Conservation (phyloP, 2,888 invertebrate species). For the Acleris literana region DNA sequence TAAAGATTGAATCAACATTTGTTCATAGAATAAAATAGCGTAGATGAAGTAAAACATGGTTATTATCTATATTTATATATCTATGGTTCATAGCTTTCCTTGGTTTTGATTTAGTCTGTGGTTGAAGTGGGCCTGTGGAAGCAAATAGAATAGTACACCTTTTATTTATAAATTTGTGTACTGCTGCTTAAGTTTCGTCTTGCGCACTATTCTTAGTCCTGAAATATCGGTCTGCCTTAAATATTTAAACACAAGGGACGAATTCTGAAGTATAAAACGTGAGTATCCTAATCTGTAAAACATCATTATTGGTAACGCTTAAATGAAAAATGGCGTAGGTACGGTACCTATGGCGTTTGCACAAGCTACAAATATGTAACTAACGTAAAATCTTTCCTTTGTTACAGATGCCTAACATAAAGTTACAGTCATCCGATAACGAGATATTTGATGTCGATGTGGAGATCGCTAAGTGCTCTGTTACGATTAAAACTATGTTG, state of each 20-base stretch:
- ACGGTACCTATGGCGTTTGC: conserved; percentile 21
- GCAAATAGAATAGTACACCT: too few species aligned
- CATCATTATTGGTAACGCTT: background rate
- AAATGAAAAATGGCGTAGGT: conserved; percentile 30
- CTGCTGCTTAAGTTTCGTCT: background rate
- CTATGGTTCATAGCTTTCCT: too few species aligned
- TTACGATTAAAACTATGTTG: conserved; percentile 99
- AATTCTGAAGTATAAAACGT: background rate
- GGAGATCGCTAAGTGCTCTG: conserved; percentile 98
- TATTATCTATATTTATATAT: too few species aligned
- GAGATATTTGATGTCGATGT: conserved; percentile 98
- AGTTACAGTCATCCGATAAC: conserved; percentile 96
- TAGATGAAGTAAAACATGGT: too few species aligned
- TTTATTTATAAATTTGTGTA: conserved; percentile 14
- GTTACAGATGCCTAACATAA: conserved; percentile 95
- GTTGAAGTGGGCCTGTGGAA: background rate
- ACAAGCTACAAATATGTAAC: conserved; percentile 12
- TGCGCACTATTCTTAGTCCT: conserved; percentile 14
- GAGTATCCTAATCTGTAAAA: conserved; percentile 3
- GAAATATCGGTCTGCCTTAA: background rate
- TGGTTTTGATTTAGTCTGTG: background rate
- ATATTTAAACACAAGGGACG: background rate
- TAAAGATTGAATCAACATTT: too few species aligned
- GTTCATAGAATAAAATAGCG: too few species aligned
- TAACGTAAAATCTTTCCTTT: conserved; percentile 38